Conservation (phyloP, 2,113 vertebrate species). For the Todiramphus saurophagus region DNA sequence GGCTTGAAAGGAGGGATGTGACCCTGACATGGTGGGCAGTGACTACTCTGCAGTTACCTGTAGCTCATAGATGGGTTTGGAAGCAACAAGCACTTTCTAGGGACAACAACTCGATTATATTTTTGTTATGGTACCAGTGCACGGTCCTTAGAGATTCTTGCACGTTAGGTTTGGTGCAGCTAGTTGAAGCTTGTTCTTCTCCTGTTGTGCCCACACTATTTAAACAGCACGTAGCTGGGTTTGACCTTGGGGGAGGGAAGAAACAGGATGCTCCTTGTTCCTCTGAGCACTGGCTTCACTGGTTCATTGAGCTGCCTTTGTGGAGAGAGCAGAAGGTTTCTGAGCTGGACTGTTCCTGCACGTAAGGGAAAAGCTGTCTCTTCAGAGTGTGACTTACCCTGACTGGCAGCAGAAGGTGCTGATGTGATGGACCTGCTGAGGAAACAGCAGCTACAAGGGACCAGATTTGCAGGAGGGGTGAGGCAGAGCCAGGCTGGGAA, state of each 20-base stretch:
- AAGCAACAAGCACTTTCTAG: not conserved
- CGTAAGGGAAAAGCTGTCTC: not conserved
- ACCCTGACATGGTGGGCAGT: not conserved
- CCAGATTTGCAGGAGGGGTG: not conserved
- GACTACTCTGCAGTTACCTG: not conserved
- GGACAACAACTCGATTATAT: not conserved
- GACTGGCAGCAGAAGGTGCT: not conserved
- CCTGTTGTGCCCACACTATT: not conserved
- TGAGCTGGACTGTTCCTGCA: not conserved
- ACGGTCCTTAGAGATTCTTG: not conserved
- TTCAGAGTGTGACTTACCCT: not conserved
- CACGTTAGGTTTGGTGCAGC: not conserved
- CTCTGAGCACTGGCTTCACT: not conserved
- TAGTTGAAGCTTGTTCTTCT: not conserved
- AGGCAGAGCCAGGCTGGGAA: not conserved
- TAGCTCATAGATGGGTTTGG: not conserved
- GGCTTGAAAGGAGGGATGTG: not conserved
- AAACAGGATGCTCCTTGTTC: not conserved
- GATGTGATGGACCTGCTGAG: not conserved
- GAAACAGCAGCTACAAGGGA: not conserved
- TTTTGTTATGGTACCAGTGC: not conserved
- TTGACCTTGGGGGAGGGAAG: not conserved
- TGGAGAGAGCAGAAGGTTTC: not conserved
- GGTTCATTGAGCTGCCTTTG: not conserved
- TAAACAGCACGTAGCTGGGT: not conserved